A percentile compares a stretch with the other conserved stretches of the same genome.
phyloP scores from a whole-genome alignment of 2,888 invertebrate species.

The Drosophila merina region DNA sequence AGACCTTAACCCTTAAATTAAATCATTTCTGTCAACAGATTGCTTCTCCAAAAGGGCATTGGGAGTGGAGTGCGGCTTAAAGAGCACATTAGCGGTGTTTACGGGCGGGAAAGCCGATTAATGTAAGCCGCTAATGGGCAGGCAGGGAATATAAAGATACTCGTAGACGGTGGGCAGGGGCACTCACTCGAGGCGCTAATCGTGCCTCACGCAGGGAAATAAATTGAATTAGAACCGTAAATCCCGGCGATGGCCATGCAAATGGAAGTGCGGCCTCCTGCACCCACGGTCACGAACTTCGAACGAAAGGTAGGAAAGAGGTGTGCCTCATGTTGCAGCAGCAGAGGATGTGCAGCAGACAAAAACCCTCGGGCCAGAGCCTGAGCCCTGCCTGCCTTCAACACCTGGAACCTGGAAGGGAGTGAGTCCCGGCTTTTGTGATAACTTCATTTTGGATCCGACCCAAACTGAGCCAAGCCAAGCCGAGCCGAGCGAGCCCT shows the following conservation, averaged over 20 bases:
- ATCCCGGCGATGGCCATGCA: constrained; percentile 39
- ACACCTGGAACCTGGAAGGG: constrained; percentile 32
- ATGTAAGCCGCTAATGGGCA: constrained; percentile 44
- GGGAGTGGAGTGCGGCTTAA: constrained; percentile 22
- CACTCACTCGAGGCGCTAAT: constrained; percentile 39
- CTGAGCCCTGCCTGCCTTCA: constrained; percentile 21
- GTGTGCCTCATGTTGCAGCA: constrained; percentile 20
- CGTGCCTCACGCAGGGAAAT: constrained; percentile 44
- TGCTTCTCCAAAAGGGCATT: not conserved
- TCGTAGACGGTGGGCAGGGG: constrained; percentile 4
- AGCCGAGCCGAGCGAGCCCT: constrained; percentile 19
- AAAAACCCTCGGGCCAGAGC: constrained; percentile 19
- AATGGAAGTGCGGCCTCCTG: constrained; percentile 37
- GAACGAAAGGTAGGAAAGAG: constrained; percentile 9
- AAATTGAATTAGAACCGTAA: constrained; percentile 50
- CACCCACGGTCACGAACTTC: constrained; percentile 38
- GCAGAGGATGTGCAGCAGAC: constrained; percentile 34
- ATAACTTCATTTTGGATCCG: constrained; percentile 43
- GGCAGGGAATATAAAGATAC: not conserved
- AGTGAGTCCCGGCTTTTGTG: constrained; percentile 27
- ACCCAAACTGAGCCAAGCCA: constrained; percentile 7
- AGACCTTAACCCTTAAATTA: constrained; percentile 14
- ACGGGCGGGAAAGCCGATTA: constrained; percentile 37
- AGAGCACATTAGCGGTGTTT: constrained; percentile 35
- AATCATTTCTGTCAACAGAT: constrained; percentile 30